Evolutionary conservation across 1,140 invertebrate genomes (phyloP).

Genomic region (Drosophila aff.): DNA sequence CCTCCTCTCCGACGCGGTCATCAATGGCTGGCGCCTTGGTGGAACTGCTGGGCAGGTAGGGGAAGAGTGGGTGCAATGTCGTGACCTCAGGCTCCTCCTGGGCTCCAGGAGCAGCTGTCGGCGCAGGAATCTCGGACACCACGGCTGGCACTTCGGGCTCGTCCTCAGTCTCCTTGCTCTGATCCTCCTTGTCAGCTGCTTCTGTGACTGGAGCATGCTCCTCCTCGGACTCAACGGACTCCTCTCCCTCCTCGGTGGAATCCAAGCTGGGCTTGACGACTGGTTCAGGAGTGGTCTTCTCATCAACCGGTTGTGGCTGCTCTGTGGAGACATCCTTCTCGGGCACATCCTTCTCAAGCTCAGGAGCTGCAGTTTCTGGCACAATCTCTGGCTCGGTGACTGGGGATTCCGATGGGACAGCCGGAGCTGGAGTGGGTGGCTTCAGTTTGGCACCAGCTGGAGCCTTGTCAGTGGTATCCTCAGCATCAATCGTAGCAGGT

Average conservation of each 20-base stretch:
- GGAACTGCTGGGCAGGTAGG: slow-evolving; percentile 54
- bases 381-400: slow-evolving; percentile 42
- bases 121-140: slow-evolving; percentile 50
- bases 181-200: slow-evolving; percentile 38
- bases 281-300: slow-evolving; percentile 48
- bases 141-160: slow-evolving; percentile 53
- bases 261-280: slow-evolving; percentile 60
- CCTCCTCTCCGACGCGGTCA: slow-evolving; percentile 51
- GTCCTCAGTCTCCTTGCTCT: slow-evolving; percentile 38
- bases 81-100: slow-evolving; percentile 34
- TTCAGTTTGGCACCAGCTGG: slow-evolving; percentile 48
- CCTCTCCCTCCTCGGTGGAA: slow-evolving; percentile 69
- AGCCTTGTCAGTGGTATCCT: slow-evolving; percentile 50
- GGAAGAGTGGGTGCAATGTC: slow-evolving; percentile 73
- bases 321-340: slow-evolving; percentile 35
- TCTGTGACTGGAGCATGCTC: slow-evolving; percentile 52
- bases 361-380: slow-evolving; percentile 32
- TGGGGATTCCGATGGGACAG: slow-evolving; percentile 37
- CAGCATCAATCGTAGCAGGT: slow-evolving; percentile 37
- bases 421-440: slow-evolving; percentile 29
- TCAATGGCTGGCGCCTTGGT: slow-evolving; percentile 52
- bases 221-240: slow-evolving; percentile 77
- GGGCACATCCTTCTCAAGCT: slow-evolving; percentile 40
- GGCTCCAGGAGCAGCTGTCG: slow-evolving; percentile 21
- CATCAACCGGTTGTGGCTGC: slow-evolving; percentile 27